phyloP scores from a whole-genome alignment of 64 coral and sea anemone species.

The Montipora efflorescens region DNA sequence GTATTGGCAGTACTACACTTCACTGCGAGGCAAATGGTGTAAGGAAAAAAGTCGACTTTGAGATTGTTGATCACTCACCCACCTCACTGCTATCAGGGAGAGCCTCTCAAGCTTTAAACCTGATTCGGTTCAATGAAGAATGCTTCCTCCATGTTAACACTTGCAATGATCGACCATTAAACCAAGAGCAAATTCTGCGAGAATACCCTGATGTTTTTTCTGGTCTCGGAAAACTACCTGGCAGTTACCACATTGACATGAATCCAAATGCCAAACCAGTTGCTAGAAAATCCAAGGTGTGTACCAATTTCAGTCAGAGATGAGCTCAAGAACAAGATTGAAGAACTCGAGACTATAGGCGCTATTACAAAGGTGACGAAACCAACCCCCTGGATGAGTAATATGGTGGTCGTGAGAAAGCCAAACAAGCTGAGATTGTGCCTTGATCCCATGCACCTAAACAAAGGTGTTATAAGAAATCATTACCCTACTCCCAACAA shows the following conservation, averaged over 20 bases:
- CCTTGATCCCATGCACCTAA: conserved; percentile 46
- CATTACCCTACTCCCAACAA: conserved; percentile 58
- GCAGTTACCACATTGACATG: conserved; percentile 61
- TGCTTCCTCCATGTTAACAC: conserved; percentile 39
- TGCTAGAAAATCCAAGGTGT: conserved; percentile 52
- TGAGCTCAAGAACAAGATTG: conserved; percentile 53
- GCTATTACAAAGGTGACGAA: conserved; percentile 28
- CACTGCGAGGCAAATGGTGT: conserved; percentile 27
- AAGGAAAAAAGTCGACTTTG: neutral
- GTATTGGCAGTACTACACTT: conserved; percentile 36
- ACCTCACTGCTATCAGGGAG: conserved; percentile 32
- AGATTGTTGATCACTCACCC: conserved; percentile 7
- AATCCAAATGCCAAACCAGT: conserved; percentile 42
- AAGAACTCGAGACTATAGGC: conserved; percentile 53
- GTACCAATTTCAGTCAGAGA: conserved; percentile 54
- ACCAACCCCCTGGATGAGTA: conserved; percentile 75
- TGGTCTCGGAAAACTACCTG: conserved; percentile 56
- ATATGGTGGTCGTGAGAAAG: conserved; percentile 60
- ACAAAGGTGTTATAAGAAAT: conserved; percentile 58
- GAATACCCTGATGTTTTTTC: conserved; percentile 57
- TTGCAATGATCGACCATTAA: neutral
- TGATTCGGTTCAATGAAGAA: conserved; percentile 38
- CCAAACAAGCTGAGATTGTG: conserved; percentile 65
- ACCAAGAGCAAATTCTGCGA: conserved; percentile 25
- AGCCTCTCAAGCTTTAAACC: conserved; percentile 15